phyloP scores from a whole-genome alignment of 2,113 vertebrate species.

The Lepidothrix coronata region DNA sequence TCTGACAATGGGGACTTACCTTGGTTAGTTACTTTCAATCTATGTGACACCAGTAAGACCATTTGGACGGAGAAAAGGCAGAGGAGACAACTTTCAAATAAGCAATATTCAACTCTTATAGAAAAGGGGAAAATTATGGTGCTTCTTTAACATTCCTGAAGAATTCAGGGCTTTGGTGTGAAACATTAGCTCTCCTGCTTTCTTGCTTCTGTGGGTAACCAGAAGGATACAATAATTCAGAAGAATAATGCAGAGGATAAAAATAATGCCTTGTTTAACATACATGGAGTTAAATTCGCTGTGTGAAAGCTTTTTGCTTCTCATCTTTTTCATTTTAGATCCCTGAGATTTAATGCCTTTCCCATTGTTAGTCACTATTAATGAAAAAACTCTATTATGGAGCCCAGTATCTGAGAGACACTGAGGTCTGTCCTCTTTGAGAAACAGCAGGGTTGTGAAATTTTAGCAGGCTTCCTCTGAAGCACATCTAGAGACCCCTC shows the following conservation, averaged over 20 bases:
- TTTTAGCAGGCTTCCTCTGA: background rate
- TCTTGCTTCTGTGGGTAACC: background rate
- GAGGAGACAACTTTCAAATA: background rate
- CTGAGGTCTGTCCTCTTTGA: background rate
- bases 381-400: background rate
- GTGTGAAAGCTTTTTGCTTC: background rate
- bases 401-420: background rate
- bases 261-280: background rate
- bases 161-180: background rate
- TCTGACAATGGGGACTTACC: background rate
- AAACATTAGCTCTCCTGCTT: background rate
- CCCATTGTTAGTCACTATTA: background rate
- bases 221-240: background rate
- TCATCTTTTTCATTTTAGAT: background rate
- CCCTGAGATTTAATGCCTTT: background rate
- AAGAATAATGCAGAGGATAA: background rate
- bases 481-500: background rate
- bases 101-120: background rate
- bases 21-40: background rate
- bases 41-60: background rate
- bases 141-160: background rate
- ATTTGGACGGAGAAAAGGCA: background rate
- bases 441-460: conserved; percentile 1
- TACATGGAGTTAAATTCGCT: background rate
- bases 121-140: background rate